Evolutionary conservation across 2,113 vertebrate species (phyloP).

Genomic region (Damaliscus lunatus): DNA sequence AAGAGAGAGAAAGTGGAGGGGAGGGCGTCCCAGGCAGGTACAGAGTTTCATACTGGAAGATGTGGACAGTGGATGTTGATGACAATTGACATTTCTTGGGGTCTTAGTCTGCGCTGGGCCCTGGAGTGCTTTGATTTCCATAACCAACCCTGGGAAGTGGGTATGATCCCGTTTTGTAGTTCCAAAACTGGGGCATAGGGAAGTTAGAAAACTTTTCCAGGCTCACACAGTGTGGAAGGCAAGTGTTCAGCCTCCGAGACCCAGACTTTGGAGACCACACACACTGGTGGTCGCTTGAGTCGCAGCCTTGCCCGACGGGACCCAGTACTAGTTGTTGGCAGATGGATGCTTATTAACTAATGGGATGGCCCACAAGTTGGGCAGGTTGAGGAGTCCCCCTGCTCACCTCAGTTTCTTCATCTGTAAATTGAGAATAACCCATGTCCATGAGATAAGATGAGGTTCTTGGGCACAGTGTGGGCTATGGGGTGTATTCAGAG

Average conservation of each 20-base stretch:
- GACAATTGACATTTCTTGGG: neutral
- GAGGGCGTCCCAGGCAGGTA: neutral
- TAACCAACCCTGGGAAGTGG: neutral
- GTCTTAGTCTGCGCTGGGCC: neutral
- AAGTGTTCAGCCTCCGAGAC: neutral
- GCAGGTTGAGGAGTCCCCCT: neutral
- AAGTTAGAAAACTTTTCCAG: neutral
- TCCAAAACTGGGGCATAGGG: neutral
- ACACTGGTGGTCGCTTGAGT: fast-evolving
- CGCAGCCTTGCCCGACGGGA: neutral
- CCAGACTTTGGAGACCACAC: neutral
- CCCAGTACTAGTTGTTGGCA: neutral
- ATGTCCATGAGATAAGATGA: neutral
- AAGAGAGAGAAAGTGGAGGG: neutral
- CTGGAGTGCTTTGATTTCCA: neutral
- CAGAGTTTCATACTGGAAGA: neutral
- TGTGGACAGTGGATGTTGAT: neutral
- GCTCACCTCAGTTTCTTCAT: neutral
- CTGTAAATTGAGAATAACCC: neutral
- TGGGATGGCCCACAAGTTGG: neutral
- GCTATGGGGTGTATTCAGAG: neutral
- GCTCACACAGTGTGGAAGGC: neutral
- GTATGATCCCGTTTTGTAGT: neutral
- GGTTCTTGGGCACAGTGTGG: neutral
- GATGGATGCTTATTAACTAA: neutral